Base-by-base conservation (phyloP, 2,113 vertebrate species). In the Chelonoidis abingdonii region DNA sequence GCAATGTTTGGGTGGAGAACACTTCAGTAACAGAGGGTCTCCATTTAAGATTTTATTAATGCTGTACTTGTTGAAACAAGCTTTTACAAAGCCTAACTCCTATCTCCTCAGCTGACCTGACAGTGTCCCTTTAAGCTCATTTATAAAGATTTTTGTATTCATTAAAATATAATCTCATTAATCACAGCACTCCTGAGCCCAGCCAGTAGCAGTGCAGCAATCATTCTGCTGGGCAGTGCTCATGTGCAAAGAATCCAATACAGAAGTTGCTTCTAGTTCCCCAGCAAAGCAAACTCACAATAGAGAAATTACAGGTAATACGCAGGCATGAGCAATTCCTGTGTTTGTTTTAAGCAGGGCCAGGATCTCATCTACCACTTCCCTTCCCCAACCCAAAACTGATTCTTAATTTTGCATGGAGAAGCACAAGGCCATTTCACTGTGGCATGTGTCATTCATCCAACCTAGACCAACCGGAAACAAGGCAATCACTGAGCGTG, bases 131-230 rank as follows among this genome's bases (percentile, higher is more conserved):
- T 4, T 95, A 97, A 97, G 92, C 95, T 97, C 95, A 94, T 96
- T 97, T 97, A 91, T 90, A 2, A 54, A 96, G 93, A 97, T 95
- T 97, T 96, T 94, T 95, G 97, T 96, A 93, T 53, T 96, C 92
- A 91, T 95, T 92, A 91, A 90, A 79, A 90, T 85, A 82, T 86
- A 93, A 95, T 97, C 96, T 95, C 95, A 97, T 97, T 95, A 97
- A 87, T 49, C 8, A 49, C 84, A 94, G 94, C 89, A 41, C 44
- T 83, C 83, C 79, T 2, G 22, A n/a, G 47, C 84, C 35, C 19
- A 4, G 53, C 72, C 84, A 80, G 84, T 0, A 9, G 82, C 21
- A 5, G 80, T 0, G 84, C 0, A 7, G 88, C 24, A 5, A 72
- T 0, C 0, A 92, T 87, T 65, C 27, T 24, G 47, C 25, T n/a